Evolutionary conservation across 2,113 vertebrate genomes (phyloP).

Genomic region (Salvelinus fontinalis): DNA sequence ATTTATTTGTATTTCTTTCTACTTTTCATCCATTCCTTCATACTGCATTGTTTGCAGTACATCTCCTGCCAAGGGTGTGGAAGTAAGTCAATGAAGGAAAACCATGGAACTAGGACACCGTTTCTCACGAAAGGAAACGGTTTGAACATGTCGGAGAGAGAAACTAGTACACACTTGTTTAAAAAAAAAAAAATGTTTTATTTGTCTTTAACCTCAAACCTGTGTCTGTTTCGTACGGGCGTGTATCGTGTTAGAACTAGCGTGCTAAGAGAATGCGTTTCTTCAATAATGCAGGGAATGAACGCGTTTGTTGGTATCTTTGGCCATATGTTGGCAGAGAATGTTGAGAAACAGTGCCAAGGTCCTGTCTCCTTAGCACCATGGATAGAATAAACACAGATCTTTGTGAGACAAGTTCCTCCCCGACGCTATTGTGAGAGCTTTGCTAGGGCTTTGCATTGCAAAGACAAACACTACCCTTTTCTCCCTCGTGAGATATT

Average conservation of each 20-base stretch:
- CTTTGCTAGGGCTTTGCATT: conserved; percentile 13
- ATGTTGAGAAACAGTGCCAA: no score
- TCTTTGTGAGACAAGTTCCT: conserved; percentile 18
- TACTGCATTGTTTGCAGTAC: conserved; percentile 28
- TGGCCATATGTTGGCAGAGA: no score
- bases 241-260: conserved; percentile 14
- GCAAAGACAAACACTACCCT: not conserved
- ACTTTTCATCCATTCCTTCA: conserved; percentile 36
- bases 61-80: no score
- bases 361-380: not conserved
- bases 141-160: no score
- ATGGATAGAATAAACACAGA: conserved; percentile 45
- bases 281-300: conserved; percentile 1
- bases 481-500: conserved; percentile 1
- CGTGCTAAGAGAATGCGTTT: not conserved
- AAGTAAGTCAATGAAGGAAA: conserved; percentile 47
- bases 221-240: not conserved
- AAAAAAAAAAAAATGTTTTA: no score
- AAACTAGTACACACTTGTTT: not conserved
- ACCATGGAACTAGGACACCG: conserved; percentile 25
- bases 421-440: conserved; percentile 19
- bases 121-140: conserved; percentile 28
- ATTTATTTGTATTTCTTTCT: no score
- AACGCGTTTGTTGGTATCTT: not conserved
- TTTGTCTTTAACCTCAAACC: conserved; percentile 28